These are phyloP conservation scores for Passer domesticus DNA, from an alignment of 2,113 vertebrate species.

Conservation along the genomic window DNA sequence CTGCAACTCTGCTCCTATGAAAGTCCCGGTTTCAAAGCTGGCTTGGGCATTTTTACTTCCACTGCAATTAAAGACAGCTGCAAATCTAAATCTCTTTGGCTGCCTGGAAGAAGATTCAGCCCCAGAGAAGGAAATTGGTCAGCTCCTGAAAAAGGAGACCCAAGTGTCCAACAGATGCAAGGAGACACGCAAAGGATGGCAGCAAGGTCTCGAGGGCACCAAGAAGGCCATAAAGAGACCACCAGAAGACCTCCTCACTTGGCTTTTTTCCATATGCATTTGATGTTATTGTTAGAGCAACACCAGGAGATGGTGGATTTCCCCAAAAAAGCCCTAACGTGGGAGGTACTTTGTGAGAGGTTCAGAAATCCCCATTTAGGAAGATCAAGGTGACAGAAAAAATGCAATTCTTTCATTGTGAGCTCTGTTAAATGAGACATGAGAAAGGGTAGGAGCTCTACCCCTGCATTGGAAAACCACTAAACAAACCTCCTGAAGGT, in stretches of 20 bases:
- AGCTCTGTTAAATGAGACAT: background rate
- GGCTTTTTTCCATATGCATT: background rate
- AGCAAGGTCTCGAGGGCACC: background rate
- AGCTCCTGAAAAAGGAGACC: background rate
- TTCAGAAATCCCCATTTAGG: background rate
- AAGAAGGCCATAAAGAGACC: background rate
- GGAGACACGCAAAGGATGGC: background rate
- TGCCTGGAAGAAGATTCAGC: background rate
- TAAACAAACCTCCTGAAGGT: background rate
- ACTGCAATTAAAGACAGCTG: constrained; percentile 26
- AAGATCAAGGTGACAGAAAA: background rate
- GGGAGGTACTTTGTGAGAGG: background rate
- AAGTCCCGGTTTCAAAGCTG: background rate
- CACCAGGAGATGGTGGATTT: background rate
- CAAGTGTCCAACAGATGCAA: background rate
- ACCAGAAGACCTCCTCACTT: background rate
- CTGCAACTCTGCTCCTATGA: background rate
- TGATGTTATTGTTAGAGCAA: background rate
- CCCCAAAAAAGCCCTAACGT: background rate
- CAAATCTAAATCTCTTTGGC: background rate
- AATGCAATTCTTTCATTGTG: background rate
- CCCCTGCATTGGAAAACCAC: background rate
- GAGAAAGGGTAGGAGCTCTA: background rate
- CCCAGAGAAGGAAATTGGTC: constrained; percentile 5
- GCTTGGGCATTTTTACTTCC: constrained; percentile 16